These are phyloP conservation scores for Drosophila algonquin DNA, from an alignment of 2,888 invertebrate genomes.

Conservation along the genomic window DNA sequence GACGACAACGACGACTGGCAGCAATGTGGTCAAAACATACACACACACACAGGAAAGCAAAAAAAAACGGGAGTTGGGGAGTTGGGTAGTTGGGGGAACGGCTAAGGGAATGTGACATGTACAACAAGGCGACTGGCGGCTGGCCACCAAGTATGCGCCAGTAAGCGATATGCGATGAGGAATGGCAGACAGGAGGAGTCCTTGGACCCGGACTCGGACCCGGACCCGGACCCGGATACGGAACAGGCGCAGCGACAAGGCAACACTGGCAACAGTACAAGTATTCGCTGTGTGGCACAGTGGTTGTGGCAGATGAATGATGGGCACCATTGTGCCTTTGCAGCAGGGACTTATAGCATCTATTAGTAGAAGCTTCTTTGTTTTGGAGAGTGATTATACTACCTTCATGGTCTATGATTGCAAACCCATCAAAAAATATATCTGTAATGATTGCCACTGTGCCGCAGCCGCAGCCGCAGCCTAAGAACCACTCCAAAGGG, in stretches of 20 bases:
- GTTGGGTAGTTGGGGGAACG: too few relatives aligned
- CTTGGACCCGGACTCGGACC: not conserved
- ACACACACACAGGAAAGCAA: not conserved
- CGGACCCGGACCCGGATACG: not conserved
- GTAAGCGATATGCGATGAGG: slow-evolving; percentile 48
- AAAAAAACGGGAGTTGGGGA: too few relatives aligned
- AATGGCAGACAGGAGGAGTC: slow-evolving; percentile 18
- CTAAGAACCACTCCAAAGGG: not conserved
- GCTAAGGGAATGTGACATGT: slow-evolving; percentile 36
- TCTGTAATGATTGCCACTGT: not conserved
- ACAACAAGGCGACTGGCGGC: slow-evolving; percentile 47
- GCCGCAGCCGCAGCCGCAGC: not conserved
- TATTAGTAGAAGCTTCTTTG: too few relatives aligned
- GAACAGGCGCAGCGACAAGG: not conserved
- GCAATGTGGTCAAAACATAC: slow-evolving; percentile 39
- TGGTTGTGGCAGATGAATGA: too few relatives aligned
- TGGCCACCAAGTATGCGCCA: slow-evolving; percentile 48
- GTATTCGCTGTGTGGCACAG: too few relatives aligned
- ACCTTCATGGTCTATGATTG: too few relatives aligned
- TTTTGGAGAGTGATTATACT: too few relatives aligned
- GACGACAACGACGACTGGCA: slow-evolving; percentile 21
- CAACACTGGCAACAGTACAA: too few relatives aligned
- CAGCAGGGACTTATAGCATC: too few relatives aligned
- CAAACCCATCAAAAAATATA: too few relatives aligned
- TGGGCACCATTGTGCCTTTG: too few relatives aligned